A percentile compares a stretch with the other conserved stretches of the same genome.
phyloP scores from a whole-genome alignment of 2,888 invertebrate genomes.

The Drosophila anomelani region DNA sequence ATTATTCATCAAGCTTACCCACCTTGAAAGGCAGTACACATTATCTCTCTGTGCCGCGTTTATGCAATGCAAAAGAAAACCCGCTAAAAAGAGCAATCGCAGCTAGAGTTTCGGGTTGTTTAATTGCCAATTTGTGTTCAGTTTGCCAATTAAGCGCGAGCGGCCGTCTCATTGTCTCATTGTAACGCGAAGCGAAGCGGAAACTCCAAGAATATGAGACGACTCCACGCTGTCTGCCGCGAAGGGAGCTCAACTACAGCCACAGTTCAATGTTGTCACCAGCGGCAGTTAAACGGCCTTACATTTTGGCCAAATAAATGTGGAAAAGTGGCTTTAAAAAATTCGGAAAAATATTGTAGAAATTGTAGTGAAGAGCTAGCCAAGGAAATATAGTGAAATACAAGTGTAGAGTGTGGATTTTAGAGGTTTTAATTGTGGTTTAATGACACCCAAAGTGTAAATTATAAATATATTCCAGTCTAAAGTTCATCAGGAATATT shows the following conservation, averaged over 20 bases:
- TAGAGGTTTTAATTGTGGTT: background rate
- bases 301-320: background rate
- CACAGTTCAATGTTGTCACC: conserved; percentile 28
- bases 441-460: background rate
- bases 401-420: background rate
- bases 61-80: conserved; percentile 36
- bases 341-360: background rate
- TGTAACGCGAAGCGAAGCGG: conserved; percentile 63
- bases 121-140: conserved; percentile 56
- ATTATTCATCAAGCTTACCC: conserved; percentile 37
- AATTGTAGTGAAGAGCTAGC: background rate
- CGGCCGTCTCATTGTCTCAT: conserved; percentile 49
- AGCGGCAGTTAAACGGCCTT: conserved; percentile 20
- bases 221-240: conserved; percentile 57
- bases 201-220: conserved; percentile 62
- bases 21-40: conserved; percentile 33
- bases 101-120: conserved; percentile 52
- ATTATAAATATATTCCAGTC: background rate
- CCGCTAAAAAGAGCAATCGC: conserved; percentile 40
- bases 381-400: background rate
- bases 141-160: conserved; percentile 63
- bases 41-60: conserved; percentile 21
- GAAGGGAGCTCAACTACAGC: conserved; percentile 7
- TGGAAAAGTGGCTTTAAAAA: conserved; percentile 6
- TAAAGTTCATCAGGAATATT: background rate